A percentile compares a stretch with the other conserved stretches of the same genome.
Evolutionary conservation across 2,113 vertebrate genomes (phyloP).

Genomic region (Brienomyrus brachyistius): DNA sequence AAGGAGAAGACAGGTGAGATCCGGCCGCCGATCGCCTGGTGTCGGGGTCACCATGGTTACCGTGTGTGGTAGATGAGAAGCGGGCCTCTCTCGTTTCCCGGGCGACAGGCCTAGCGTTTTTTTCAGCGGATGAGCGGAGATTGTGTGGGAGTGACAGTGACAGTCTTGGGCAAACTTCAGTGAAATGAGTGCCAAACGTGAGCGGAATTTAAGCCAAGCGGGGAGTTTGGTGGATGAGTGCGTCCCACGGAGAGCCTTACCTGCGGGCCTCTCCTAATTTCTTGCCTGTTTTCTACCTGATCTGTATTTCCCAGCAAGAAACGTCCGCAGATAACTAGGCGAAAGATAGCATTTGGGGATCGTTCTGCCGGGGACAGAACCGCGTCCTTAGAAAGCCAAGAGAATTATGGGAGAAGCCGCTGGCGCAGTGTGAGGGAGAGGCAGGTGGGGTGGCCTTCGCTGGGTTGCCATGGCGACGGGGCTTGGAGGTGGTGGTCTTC

Average conservation of each 20-base stretch:
- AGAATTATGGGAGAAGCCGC: neutral
- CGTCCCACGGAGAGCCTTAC: neutral
- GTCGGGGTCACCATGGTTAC: constrained; percentile 11
- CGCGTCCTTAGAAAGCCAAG: neutral
- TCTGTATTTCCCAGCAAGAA: neutral
- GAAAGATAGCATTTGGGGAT: neutral
- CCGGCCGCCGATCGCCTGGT: neutral
- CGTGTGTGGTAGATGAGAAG: neutral
- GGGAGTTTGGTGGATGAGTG: neutral
- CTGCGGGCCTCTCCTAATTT: neutral
- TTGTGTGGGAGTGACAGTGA: neutral
- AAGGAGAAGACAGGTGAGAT: constrained; percentile 83
- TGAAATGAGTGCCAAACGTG: neutral
- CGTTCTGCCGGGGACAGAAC: neutral
- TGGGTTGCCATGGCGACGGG: neutral
- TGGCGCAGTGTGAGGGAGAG: neutral
- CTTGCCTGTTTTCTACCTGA: neutral
- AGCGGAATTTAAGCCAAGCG: neutral
- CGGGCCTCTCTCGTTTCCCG: neutral
- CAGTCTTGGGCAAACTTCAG: neutral
- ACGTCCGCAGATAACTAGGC: neutral
- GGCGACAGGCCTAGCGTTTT: neutral
- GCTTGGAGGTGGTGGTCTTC: neutral
- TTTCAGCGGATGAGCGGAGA: neutral
- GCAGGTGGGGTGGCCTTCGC: constrained; percentile 2